Conservation (phyloP, 2,113 vertebrate species). For the Aptenodytes forsteri region DNA sequence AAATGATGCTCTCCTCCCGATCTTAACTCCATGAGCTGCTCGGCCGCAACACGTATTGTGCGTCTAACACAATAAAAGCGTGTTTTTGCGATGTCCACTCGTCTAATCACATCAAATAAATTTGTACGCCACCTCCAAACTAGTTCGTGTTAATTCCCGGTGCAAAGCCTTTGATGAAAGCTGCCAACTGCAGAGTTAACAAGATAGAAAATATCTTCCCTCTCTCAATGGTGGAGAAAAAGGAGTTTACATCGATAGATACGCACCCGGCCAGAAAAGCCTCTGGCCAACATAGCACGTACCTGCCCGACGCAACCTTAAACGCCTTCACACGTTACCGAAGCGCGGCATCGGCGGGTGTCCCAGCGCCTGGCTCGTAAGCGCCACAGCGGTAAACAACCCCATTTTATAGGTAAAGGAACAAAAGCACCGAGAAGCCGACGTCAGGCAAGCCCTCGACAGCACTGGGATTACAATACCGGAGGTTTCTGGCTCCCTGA, state of each 20-base stretch:
- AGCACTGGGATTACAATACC: background rate
- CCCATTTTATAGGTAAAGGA: background rate
- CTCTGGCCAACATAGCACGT: accelerated
- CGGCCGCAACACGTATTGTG: accelerated
- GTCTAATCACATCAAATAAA: background rate
- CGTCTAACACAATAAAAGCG: accelerated
- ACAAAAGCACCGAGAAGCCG: accelerated
- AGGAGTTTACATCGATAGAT: background rate
- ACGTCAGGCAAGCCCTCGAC: background rate
- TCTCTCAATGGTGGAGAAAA: background rate
- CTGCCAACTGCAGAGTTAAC: background rate
- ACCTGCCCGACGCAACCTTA: background rate
- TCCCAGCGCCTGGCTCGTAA: background rate
- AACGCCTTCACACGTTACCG: background rate
- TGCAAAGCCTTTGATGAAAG: background rate
- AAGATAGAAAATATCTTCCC: background rate
- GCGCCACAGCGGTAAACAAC: background rate
- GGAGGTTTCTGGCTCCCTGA: background rate
- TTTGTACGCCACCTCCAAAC: background rate
- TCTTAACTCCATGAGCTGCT: background rate
- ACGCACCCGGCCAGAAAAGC: background rate
- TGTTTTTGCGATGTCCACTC: background rate
- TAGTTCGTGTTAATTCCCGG: accelerated
- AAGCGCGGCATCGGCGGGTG: background rate
- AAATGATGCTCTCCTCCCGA: accelerated